A percentile compares a stretch with the other conserved stretches of the same genome.
phyloP scores from a whole-genome alignment of 2,113 vertebrate species.

The Chaetodon trifascialis region DNA sequence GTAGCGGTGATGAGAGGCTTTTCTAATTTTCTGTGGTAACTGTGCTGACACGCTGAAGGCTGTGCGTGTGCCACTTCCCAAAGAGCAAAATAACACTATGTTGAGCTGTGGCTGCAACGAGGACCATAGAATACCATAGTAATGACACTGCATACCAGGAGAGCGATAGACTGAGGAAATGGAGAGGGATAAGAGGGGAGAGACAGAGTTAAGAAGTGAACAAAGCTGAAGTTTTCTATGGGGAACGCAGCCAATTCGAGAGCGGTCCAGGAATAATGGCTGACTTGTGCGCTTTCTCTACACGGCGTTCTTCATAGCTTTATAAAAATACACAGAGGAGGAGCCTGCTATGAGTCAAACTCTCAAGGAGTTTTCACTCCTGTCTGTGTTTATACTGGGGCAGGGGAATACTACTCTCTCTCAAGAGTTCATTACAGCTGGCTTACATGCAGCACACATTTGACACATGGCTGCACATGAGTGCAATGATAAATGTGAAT shows the following conservation, averaged over 20 bases:
- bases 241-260: conserved; percentile 53
- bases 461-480: conserved; percentile 47
- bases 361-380: conserved; percentile 55
- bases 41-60: conserved; percentile 21
- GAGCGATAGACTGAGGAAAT: conserved; percentile 58
- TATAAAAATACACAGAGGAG: conserved; percentile 78
- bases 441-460: conserved; percentile 38
- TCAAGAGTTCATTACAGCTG: conserved; percentile 56
- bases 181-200: conserved; percentile 44
- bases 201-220: conserved; percentile 48
- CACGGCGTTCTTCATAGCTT: conserved; percentile 71
- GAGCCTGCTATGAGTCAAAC: conserved; percentile 67
- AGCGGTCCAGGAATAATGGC: conserved; percentile 67
- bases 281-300: conserved; percentile 69
- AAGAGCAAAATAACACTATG: conserved; percentile 25
- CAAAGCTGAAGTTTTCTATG: conserved; percentile 60
- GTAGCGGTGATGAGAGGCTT: background rate
- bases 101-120: conserved; percentile 35
- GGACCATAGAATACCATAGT: conserved; percentile 63
- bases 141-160: conserved; percentile 66
- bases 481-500: conserved; percentile 24
- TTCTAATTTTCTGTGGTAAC: conserved; percentile 28
- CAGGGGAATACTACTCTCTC: conserved; percentile 50
- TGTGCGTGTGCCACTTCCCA: conserved; percentile 11
- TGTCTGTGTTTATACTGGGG: conserved; percentile 68